Conservation (phyloP, 1,140 invertebrate genomes). For the Telenomus remus region DNA sequence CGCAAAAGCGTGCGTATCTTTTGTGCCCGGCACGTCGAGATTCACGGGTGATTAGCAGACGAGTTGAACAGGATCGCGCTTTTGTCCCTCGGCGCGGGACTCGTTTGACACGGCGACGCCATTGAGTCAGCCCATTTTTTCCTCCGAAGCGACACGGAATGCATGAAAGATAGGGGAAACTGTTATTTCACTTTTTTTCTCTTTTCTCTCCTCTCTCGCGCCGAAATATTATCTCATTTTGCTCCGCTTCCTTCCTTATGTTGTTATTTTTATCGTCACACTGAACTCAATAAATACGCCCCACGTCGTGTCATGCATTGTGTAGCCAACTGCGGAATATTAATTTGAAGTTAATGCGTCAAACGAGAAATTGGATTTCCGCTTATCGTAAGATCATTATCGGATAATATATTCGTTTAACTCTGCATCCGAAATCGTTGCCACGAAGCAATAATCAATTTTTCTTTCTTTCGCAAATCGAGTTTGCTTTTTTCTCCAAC, state of each 20-base stretch:
- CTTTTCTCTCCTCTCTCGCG: slow-evolving; percentile 18
- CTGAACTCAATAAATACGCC: slow-evolving; percentile 41
- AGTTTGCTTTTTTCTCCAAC: no score
- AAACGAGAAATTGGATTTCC: background rate
- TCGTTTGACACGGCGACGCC: slow-evolving; percentile 48
- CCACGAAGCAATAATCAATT: no score
- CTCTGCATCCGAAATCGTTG: no score
- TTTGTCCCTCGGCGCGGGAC: slow-evolving; percentile 48
- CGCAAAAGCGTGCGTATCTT: slow-evolving; percentile 50
- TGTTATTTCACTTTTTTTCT: slow-evolving; percentile 43
- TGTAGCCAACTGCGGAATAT: slow-evolving; percentile 8
- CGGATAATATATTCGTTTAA: no score
- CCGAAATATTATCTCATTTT: slow-evolving; percentile 54
- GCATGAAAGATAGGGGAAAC: slow-evolving; percentile 48
- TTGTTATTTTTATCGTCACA: slow-evolving; percentile 49
- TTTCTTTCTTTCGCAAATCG: no score
- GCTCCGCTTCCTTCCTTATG: slow-evolving; percentile 41
- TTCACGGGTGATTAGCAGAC: slow-evolving; percentile 57
- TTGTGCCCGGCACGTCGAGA: slow-evolving; percentile 50
- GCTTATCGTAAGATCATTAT: background rate
- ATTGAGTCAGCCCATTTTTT: slow-evolving; percentile 41
- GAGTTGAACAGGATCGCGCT: slow-evolving; percentile 53
- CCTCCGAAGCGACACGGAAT: slow-evolving; percentile 38
- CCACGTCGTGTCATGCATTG: background rate
- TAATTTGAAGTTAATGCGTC: slow-evolving; percentile 17